phyloP scores from a whole-genome alignment of 2,888 invertebrate genomes.

The Crossocerus cetratus region DNA sequence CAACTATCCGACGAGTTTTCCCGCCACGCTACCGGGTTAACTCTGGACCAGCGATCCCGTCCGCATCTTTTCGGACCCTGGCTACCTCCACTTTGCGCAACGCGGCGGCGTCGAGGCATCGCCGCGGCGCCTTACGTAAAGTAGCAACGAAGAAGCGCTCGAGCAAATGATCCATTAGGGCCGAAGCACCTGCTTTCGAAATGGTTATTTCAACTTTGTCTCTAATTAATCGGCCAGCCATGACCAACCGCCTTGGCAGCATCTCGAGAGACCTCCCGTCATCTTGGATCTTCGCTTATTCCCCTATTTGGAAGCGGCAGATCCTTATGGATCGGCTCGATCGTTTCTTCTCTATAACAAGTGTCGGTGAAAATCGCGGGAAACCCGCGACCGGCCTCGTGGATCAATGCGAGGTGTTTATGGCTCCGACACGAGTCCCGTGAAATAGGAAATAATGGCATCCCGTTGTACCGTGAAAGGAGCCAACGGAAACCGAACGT shows the following conservation, averaged over 20 bases:
- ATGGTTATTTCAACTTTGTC: neutral
- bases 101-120: no score
- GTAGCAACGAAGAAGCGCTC: slow-evolving; percentile 3
- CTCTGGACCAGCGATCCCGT: neutral
- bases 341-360: no score
- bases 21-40: slow-evolving; percentile 30
- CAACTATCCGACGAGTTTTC: no score
- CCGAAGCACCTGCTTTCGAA: neutral
- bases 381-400: neutral
- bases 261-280: no score
- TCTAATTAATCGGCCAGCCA: neutral
- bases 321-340: no score
- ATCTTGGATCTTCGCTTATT: no score
- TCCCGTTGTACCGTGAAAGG: neutral
- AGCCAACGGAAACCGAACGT: slow-evolving; percentile 12
- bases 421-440: neutral
- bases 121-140: slow-evolving; percentile 38
- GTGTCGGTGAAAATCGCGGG: no score
- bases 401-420: neutral
- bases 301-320: no score
- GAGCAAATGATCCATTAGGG: slow-evolving; percentile 1
- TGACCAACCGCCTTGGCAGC: no score
- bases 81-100: neutral
- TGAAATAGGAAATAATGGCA: neutral
- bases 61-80: neutral